A percentile compares a stretch with the other conserved stretches of the same genome.
These are phyloP conservation scores for Empidonax alnorum DNA, from an alignment of 2,113 vertebrate genomes.

Conservation along the genomic window DNA sequence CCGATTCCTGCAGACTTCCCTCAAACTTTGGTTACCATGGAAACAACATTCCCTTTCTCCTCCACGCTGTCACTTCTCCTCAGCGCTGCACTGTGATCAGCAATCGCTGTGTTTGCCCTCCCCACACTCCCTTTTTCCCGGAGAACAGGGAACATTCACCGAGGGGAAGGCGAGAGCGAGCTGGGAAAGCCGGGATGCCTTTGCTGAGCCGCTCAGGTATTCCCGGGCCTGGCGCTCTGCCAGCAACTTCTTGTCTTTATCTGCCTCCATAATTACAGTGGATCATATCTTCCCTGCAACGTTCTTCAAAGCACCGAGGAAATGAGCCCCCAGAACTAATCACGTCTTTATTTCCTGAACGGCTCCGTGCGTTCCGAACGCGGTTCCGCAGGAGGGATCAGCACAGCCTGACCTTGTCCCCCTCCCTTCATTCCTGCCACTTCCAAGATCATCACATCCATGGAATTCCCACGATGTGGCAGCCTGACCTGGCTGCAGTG, in stretches of 20 bases:
- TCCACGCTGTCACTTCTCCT: neutral
- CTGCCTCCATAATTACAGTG: neutral
- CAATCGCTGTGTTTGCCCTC: neutral
- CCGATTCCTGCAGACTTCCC: neutral
- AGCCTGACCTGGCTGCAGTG: accelerated
- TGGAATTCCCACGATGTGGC: neutral
- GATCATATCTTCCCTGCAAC: conserved; percentile 41
- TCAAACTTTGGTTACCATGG: conserved; percentile 61
- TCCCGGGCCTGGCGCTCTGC: neutral
- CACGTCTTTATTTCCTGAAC: conserved; percentile 21
- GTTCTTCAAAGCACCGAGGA: conserved; percentile 43
- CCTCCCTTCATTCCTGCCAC: neutral
- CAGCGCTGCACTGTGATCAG: neutral
- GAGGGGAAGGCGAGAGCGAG: neutral
- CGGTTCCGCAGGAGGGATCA: neutral
- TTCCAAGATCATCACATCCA: neutral
- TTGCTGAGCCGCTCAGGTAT: neutral
- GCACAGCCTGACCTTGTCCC: neutral
- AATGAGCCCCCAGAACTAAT: conserved; percentile 51
- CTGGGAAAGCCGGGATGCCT: neutral
- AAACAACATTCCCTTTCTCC: conserved; percentile 44
- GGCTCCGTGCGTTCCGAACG: accelerated
- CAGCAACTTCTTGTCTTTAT: conserved; percentile 8
- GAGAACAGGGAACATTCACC: neutral
- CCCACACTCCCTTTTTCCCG: neutral